phyloP scores from a whole-genome alignment of 2,797 vertebrate species.

The Parotocinclus haroldoi region DNA sequence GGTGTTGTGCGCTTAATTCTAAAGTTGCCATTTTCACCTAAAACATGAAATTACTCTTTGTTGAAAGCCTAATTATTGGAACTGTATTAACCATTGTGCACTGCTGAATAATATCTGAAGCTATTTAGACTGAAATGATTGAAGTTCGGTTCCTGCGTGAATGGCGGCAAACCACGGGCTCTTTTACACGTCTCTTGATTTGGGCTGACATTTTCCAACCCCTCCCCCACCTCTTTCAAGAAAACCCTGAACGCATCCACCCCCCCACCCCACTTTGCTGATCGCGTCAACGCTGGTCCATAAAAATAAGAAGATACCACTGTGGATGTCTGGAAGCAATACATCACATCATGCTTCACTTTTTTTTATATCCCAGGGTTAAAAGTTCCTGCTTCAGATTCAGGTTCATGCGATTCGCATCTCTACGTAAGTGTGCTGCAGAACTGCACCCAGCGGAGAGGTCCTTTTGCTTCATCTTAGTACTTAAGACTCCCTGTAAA shows the following conservation, averaged over 20 bases:
- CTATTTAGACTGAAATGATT: neutral
- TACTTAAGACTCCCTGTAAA: no score
- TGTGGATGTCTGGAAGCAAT: neutral
- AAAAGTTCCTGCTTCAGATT: neutral
- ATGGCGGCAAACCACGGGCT: neutral
- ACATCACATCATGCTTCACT: no score
- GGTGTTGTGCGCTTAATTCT: no score
- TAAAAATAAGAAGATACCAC: neutral
- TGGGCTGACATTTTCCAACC: slow-evolving; percentile 11
- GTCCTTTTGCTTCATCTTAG: no score
- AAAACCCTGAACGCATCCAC: neutral
- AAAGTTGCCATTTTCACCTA: no score
- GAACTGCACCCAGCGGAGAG: neutral
- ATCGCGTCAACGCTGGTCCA: neutral
- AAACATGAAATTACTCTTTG: no score
- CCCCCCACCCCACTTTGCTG: neutral
- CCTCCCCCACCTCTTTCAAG: neutral
- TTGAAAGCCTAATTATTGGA: no score
- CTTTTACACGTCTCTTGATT: slow-evolving; percentile 2
- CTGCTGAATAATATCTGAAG: no score
- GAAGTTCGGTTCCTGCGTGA: neutral
- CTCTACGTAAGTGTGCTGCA: neutral
- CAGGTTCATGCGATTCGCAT: neutral
- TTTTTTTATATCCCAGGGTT: no score
- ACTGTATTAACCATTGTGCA: no score